A percentile compares a stretch with the other conserved stretches of the same genome.
Conservation (phyloP, 2,888 invertebrate genomes). For the Colostygia pectinataria region DNA sequence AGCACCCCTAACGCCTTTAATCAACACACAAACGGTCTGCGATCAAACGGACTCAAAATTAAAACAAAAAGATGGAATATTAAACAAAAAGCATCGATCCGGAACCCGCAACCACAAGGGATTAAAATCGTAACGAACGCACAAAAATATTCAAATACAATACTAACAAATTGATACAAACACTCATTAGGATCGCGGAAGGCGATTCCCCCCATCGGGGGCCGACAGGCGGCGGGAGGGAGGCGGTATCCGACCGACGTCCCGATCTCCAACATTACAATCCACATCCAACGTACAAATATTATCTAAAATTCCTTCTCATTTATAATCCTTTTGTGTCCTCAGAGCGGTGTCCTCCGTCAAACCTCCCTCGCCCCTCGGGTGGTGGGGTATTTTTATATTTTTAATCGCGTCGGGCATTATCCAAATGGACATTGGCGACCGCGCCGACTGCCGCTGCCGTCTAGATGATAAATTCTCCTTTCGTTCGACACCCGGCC, state of each 20-base stretch:
- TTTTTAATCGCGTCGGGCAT: conserved; percentile 83
- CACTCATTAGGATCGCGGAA: conserved; percentile 80
- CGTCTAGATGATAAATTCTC: conserved; percentile 82
- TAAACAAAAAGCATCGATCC: conserved; percentile 75
- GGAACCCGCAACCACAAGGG: conserved; percentile 68
- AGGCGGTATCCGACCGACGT: conserved; percentile 42
- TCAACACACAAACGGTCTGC: conserved; percentile 63
- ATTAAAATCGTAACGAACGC: conserved; percentile 81
- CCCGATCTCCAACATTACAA: conserved; percentile 77
- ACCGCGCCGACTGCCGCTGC: conserved; percentile 74
- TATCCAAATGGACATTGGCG: conserved; percentile 83
- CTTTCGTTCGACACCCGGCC: conserved; percentile 80
- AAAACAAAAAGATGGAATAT: conserved; percentile 60
- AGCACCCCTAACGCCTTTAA: conserved; percentile 64
- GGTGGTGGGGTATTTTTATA: conserved; percentile 79
- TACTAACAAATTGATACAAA: conserved; percentile 84
- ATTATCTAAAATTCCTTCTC: conserved; percentile 84
- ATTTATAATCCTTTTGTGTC: conserved; percentile 84
- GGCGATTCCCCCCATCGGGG: conserved; percentile 51
- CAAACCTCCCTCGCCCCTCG: conserved; percentile 60
- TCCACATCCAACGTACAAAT: conserved; percentile 83
- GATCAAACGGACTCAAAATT: conserved; percentile 65
- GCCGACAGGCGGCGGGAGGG: conserved; percentile 32
- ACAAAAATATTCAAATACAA: conserved; percentile 83
- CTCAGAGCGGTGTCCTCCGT: conserved; percentile 82